Base-by-base conservation (phyloP, 1,140 invertebrate genomes). In the Neuroterus valhalla region DNA sequence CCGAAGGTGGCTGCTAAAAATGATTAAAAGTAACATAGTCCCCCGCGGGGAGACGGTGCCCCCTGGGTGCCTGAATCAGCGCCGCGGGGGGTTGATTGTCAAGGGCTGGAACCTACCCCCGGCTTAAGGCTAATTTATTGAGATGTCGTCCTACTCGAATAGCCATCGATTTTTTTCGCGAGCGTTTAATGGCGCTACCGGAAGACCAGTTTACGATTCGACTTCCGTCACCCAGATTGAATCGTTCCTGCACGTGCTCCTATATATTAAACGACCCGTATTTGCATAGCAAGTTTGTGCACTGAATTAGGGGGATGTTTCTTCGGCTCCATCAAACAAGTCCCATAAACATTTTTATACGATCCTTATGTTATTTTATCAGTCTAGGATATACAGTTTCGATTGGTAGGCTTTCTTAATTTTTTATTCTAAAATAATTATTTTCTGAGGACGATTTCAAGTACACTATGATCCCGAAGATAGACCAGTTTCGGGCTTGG, bases 11-110 rank as follows among this genome's bases (percentile, higher is more conserved):
- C 81, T 78, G 81, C 78, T 81, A 73, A 79, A 81, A 84, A 86
- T 89, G 88, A 90, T 90, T 90, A 89, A 90, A 90, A 87, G 84
- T 83, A 79, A 72, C 81, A 76, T 74, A 4, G 66, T 82, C 78
- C 80, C 81, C 76, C 72, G 26, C 44, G 52, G 71, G 69, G 66
- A 75, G 77, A 71, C 80, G 80, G 79, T 82, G 76, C 79, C 81
- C 82, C 82, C 81, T 80, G 72, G 81, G 76, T 82, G 71, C 78
- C 75, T 79, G 75, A 76, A 81, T 84, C 78, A 75, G 72, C 87
- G 79, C 89, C 66, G 78, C 84, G 84, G 89, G 89, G 86, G 89
- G 85, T 84, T 87, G 87, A 90, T 90, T 89, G 86, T 84, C 85
- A 80, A 81, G 79, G 76, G 78, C 81, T 80, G 79, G 72, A 77